Conservation (phyloP, 1,140 invertebrate species). For the Copidosoma floridanum region DNA sequence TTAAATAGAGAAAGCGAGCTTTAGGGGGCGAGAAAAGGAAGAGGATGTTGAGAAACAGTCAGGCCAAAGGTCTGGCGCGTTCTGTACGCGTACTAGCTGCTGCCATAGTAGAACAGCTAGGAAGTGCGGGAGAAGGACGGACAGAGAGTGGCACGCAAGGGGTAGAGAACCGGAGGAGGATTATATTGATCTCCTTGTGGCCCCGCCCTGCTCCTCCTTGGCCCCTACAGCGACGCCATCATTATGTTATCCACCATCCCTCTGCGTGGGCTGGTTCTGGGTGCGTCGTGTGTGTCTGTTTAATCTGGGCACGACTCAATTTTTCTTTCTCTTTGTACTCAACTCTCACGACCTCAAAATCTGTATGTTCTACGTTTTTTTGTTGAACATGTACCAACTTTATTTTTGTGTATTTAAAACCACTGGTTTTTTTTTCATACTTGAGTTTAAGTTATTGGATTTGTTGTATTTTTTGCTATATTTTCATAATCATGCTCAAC, state of each 20-base stretch:
- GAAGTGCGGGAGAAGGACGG: slow-evolving; percentile 27
- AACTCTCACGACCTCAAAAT: no score
- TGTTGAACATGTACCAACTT: neutral
- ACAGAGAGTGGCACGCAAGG: slow-evolving; percentile 33
- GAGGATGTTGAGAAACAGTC: slow-evolving; percentile 2
- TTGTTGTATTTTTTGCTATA: no score
- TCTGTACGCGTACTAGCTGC: slow-evolving; percentile 16
- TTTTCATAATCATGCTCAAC: no score
- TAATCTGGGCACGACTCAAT: neutral
- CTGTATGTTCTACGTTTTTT: neutral
- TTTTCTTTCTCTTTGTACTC: slow-evolving; percentile 7
- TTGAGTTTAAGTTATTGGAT: no score
- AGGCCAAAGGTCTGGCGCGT: slow-evolving; percentile 15
- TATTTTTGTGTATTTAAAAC: slow-evolving; percentile 23
- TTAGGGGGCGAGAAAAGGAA: neutral
- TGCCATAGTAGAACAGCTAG: slow-evolving; percentile 23
- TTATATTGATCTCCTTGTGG: slow-evolving; percentile 59
- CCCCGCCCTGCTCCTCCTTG: slow-evolving; percentile 56
- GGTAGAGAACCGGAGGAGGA: slow-evolving; percentile 50
- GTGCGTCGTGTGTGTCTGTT: no score
- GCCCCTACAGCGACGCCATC: slow-evolving; percentile 56
- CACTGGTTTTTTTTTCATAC: no score
- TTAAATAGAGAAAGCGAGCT: neutral
- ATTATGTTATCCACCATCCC: slow-evolving; percentile 59
- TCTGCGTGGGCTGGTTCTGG: no score